Percentiles rank a stretch among this genome's conserved stretches.
phyloP scores from a whole-genome alignment of 2,888 invertebrate species.

The Latheticus oryzae region DNA sequence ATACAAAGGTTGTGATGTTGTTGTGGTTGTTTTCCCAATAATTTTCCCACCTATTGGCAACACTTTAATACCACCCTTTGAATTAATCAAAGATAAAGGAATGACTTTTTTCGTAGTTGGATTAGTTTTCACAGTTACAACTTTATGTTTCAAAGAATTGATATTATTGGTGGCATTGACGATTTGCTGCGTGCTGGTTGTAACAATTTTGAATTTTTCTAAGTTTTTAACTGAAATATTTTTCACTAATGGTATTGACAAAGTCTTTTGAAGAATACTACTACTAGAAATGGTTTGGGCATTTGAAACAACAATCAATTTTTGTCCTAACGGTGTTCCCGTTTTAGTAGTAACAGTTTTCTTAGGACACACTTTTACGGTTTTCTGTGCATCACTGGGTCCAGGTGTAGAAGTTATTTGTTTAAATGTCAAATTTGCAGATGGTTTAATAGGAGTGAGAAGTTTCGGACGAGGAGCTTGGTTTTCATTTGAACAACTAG shows the following conservation, averaged over 20 bases:
- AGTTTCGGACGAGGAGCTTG: constrained; percentile 54
- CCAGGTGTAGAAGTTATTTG: constrained; percentile 42
- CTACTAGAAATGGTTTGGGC: constrained; percentile 60
- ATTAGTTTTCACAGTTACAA: constrained; percentile 61
- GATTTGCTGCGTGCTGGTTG: constrained; percentile 50
- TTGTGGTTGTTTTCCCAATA: constrained; percentile 56
- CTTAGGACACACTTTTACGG: constrained; percentile 57
- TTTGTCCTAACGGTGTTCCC: constrained; percentile 57
- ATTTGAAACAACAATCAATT: constrained; percentile 64
- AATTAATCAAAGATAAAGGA: constrained; percentile 61
- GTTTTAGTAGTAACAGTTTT: constrained; percentile 58
- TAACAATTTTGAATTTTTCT: constrained; percentile 64
- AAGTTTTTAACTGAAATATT: constrained; percentile 63
- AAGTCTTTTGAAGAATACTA: constrained; percentile 62
- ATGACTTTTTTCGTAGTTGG: constrained; percentile 60
- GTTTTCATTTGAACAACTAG: constrained; percentile 55
- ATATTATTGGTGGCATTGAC: constrained; percentile 48
- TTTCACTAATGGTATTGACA: constrained; percentile 62
- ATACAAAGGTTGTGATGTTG: constrained; percentile 55
- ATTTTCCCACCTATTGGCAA: constrained; percentile 61
- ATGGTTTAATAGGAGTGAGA: constrained; percentile 52
- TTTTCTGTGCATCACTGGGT: constrained; percentile 53
- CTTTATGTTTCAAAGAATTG: constrained; percentile 59
- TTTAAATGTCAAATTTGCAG: constrained; percentile 51
- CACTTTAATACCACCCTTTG: constrained; percentile 63